Conservation (phyloP, 2,797 vertebrate genomes). For the Chromis chromis region DNA sequence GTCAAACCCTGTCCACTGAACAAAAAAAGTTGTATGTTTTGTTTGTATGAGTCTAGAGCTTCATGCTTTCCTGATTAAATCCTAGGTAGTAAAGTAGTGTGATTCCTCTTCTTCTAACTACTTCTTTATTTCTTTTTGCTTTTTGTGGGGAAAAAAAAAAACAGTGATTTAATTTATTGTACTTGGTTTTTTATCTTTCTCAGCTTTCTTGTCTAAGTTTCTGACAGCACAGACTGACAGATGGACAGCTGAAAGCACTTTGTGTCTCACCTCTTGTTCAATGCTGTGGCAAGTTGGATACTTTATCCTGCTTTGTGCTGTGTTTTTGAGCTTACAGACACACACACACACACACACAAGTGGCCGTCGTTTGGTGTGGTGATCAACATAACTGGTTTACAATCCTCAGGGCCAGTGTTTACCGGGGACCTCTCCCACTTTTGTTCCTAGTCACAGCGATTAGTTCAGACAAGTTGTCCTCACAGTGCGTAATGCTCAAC, state of each 20-base stretch:
- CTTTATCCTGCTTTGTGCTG: conserved; percentile 53
- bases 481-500: background rate
- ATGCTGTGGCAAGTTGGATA: conserved; percentile 48
- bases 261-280: conserved; percentile 64
- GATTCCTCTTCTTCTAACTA: conserved; percentile 71
- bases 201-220: conserved; percentile 55
- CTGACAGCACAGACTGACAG: conserved; percentile 61
- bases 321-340: conserved; percentile 51
- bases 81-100: conserved; percentile 79
- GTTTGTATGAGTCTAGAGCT: conserved; percentile 78
- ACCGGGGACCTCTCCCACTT: conserved; percentile 25
- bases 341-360: background rate
- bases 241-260: conserved; percentile 63
- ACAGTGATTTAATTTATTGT: conserved; percentile 78
- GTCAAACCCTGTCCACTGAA: conserved; percentile 80
- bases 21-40: conserved; percentile 75
- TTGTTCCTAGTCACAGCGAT: background rate
- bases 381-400: conserved; percentile 48
- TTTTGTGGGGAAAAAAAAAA: conserved; percentile 46
- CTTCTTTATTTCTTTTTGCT: conserved; percentile 64
- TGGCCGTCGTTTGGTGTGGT: conserved; percentile 19
- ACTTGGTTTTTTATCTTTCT: conserved; percentile 66
- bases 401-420: conserved; percentile 44
- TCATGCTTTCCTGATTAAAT: conserved; percentile 77
- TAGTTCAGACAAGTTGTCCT: background rate